Percentiles rank a stretch among this genome's conserved stretches.
These are phyloP conservation scores for Episyrphus balteatus DNA, from an alignment of 1,140 invertebrate genomes.

Conservation along the genomic window DNA sequence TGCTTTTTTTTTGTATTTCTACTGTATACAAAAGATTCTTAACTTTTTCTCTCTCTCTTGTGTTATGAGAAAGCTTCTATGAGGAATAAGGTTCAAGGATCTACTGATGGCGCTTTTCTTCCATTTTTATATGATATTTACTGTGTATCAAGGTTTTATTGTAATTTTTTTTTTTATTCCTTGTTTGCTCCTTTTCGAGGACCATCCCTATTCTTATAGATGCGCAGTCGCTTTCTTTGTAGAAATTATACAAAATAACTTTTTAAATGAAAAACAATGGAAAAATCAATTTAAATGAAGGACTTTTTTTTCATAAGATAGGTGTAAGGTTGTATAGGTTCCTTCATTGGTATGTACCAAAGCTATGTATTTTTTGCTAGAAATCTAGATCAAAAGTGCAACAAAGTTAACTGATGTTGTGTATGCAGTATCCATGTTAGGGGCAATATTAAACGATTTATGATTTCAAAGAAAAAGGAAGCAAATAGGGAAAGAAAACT, in stretches of 20 bases:
- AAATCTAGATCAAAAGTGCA: no score
- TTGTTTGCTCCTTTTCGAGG: not conserved
- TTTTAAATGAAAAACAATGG: not conserved
- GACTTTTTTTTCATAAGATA: not conserved
- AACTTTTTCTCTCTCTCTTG: not conserved
- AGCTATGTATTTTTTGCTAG: no score
- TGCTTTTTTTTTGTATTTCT: no score
- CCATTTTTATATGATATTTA: not conserved
- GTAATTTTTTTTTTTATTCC: not conserved
- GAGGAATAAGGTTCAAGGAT: no score
- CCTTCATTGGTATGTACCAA: no score
- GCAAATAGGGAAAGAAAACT: no score
- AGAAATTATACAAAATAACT: not conserved
- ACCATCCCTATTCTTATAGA: slow-evolving; percentile 1
- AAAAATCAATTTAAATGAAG: not conserved
- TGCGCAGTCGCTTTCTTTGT: slow-evolving; percentile 4
- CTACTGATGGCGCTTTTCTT: not conserved
- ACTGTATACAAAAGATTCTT: not conserved
- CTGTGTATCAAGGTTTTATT: no score
- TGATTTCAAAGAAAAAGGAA: no score
- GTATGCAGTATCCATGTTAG: no score
- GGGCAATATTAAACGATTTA: no score
- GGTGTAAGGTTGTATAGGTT: no score
- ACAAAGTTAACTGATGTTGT: no score
- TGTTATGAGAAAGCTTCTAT: not conserved